Evolutionary conservation across 2,888 invertebrate genomes (phyloP).

Genomic region (Eristalis pertinax): DNA sequence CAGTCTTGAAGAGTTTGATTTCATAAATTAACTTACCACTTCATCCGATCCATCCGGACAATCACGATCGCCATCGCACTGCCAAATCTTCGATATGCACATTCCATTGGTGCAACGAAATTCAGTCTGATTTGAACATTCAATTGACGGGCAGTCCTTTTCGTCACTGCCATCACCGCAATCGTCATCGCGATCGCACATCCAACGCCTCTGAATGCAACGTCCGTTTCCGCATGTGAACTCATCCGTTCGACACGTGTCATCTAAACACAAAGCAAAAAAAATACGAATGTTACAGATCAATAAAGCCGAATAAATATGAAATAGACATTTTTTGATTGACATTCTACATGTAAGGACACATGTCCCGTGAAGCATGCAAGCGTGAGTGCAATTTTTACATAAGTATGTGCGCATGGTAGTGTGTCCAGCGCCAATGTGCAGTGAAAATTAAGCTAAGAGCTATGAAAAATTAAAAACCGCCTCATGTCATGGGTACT

Average conservation of each 20-base stretch:
- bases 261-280: conserved; percentile 83
- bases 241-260: conserved; percentile 94
- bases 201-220: conserved; percentile 93
- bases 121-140: conserved; percentile 85
- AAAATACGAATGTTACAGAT: conserved; percentile 12
- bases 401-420: conserved; percentile 18
- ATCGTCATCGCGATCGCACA: conserved; percentile 93
- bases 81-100: conserved; percentile 91
- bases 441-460: conserved; percentile 15
- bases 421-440: conserved; percentile 32
- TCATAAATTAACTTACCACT: conserved; percentile 81
- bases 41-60: conserved; percentile 93
- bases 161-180: conserved; percentile 94
- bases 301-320: conserved; percentile 20
- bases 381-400: conserved; percentile 32
- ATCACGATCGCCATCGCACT: conserved; percentile 93
- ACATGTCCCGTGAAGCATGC: conserved; percentile 30
- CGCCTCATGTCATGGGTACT: conserved; percentile 13
- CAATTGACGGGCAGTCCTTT: conserved; percentile 86
- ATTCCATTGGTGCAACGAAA: conserved; percentile 89
- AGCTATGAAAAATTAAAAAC: conserved; percentile 59
- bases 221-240: conserved; percentile 95
- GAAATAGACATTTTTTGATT: conserved; percentile 37
- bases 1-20: too few species aligned
- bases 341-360: not conserved